These are phyloP conservation scores for Tubiluchus corallicola DNA, from an alignment of 2,888 invertebrate species.

Conservation along the genomic window DNA sequence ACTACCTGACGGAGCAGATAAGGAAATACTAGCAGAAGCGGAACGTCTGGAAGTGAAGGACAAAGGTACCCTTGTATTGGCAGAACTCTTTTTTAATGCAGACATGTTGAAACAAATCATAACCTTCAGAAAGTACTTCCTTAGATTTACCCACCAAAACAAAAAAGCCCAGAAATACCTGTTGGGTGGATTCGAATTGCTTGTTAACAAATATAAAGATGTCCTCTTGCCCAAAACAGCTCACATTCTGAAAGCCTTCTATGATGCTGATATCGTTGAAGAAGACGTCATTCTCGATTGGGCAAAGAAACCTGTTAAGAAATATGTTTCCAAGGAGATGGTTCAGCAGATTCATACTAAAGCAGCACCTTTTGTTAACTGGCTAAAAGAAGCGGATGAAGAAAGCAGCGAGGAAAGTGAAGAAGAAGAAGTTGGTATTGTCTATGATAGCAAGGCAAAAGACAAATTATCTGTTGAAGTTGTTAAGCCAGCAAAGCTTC, in stretches of 20 bases:
- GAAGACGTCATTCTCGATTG: conserved; percentile 87
- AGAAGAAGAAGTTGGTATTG: conserved; percentile 45
- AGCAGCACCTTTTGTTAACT: conserved; percentile 81
- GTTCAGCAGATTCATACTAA: conserved; percentile 76
- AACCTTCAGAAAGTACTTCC: conserved; percentile 22
- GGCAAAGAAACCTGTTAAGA: conserved; percentile 89
- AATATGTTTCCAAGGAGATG: conserved; percentile 63
- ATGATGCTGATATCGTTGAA: conserved; percentile 83
- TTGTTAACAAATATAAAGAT: conserved; percentile 36
- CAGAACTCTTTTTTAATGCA: conserved; percentile 55
- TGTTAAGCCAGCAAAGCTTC: not conserved
- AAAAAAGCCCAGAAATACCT: conserved; percentile 49
- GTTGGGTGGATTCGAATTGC: conserved; percentile 79
- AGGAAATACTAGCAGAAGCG: conserved; percentile 55
- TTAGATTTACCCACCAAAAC: conserved; percentile 27
- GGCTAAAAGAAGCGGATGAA: conserved; percentile 84
- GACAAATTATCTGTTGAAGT: not conserved
- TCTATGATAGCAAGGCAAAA: not conserved
- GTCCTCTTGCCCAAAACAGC: conserved; percentile 68
- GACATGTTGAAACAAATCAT: conserved; percentile 36
- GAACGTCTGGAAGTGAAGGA: conserved; percentile 81
- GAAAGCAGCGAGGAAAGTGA: conserved; percentile 57
- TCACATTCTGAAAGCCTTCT: conserved; percentile 70
- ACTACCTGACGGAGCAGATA: conserved; percentile 39
- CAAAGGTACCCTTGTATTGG: conserved; percentile 79